Base-by-base conservation (phyloP, 2,797 vertebrate genomes). In the Numenius phaeopus region DNA sequence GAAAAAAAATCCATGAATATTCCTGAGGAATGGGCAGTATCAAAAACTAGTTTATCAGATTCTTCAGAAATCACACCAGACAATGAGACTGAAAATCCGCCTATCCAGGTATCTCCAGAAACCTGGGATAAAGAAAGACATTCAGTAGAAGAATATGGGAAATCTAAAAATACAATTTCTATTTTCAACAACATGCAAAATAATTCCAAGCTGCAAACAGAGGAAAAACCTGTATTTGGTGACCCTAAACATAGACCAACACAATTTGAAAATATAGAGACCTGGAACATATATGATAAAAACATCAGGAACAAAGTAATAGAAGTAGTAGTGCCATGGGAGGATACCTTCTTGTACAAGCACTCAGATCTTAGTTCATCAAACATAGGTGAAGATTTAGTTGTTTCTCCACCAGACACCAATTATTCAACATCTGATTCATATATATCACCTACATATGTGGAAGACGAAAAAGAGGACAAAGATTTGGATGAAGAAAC, bases 391-490 rank as follows among this genome's bases (percentile, higher is more conserved):
- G 98, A 98, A 87, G 98, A 98, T 71, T 94, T 96, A 4, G 89
- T 97, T 94, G 93, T 98, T 90, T 98, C 98, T 72, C 98, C 98
- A 66, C 98, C 98, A 91, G 98, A 98, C 52, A 98, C 98, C 80
- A 98, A 98, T 94, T 98, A 98, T 70, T 98, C 98, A 84, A 98
- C 98, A 4, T 98, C 98, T 90, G 98, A 98, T 70, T 98, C 98
- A 32, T 98, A 98, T 29, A 27, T 98, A 39, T 98, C 98, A 37
- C 98, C 98, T 61, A 98, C 98, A 9, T 98, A 89, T 72, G 90
- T 94, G 69, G 98, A 96, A 93, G 98, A 98, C 1, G 98, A 98
- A 94, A 77, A 70, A 20, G 97, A 96, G 54, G 93, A 72, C 62
- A 97, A 95, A 64, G 70, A 92, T 66, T 94, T 97, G 93, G 65